Conservation (phyloP, 1,140 invertebrate genomes). For the Drosophila tsacasi region DNA sequence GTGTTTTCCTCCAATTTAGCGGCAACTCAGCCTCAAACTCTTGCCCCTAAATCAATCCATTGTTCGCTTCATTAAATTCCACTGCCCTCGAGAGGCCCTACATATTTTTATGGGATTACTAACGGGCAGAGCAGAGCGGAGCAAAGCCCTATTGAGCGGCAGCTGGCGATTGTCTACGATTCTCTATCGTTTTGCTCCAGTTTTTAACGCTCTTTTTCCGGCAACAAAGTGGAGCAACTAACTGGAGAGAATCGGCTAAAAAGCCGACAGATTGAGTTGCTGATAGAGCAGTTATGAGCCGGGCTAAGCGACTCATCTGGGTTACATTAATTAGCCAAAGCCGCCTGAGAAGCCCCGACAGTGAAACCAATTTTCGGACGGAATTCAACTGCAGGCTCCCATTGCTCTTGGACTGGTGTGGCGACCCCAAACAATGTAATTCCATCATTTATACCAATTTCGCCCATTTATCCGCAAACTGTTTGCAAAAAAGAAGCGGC, state of each 20-base stretch:
- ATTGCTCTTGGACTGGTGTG: slow-evolving; percentile 28
- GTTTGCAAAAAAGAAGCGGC: slow-evolving; percentile 65
- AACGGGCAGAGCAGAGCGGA: slow-evolving; percentile 10
- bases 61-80: slow-evolving; percentile 39
- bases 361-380: slow-evolving; percentile 35
- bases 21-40: slow-evolving; percentile 8
- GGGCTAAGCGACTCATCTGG: slow-evolving; percentile 35
- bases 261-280: slow-evolving; percentile 25
- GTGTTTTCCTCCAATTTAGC: slow-evolving; percentile 14
- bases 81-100: slow-evolving; percentile 7
- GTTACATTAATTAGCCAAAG: slow-evolving; percentile 42
- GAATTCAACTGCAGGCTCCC: slow-evolving; percentile 19
- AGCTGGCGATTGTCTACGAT: slow-evolving; percentile 11
- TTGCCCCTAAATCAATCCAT: slow-evolving; percentile 24
- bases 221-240: slow-evolving; percentile 35
- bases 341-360: slow-evolving; percentile 5
- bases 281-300: slow-evolving; percentile 43
- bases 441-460: slow-evolving; percentile 84
- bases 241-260: slow-evolving; percentile 34
- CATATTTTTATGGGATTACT: slow-evolving; percentile 28
- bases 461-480: slow-evolving; percentile 81
- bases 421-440: slow-evolving; percentile 81
- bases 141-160: slow-evolving; percentile 17
- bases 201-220: slow-evolving; percentile 31
- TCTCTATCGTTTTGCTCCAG: slow-evolving; percentile 22